Conservation (phyloP, 2,113 vertebrate species). For the Spermophilus dauricus region DNA sequence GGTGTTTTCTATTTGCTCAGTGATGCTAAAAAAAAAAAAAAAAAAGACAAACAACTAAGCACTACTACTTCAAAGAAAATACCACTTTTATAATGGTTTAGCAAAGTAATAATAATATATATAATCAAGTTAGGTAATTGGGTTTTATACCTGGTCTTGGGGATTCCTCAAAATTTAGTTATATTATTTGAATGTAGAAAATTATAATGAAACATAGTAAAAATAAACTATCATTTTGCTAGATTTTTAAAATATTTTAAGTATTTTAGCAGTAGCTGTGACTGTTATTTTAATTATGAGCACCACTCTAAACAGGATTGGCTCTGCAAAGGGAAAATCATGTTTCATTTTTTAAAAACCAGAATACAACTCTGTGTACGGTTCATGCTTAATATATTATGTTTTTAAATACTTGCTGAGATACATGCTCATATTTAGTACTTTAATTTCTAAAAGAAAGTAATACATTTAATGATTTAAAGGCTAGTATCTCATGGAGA, state of each 20-base stretch:
- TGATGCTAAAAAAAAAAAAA: slow-evolving; percentile 22
- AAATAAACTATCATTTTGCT: background rate
- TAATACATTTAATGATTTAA: background rate
- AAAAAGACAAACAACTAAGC: background rate
- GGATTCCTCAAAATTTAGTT: background rate
- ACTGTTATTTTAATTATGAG: slow-evolving; percentile 1
- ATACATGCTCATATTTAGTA: background rate
- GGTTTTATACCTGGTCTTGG: background rate
- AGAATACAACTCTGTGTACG: background rate
- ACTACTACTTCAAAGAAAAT: background rate
- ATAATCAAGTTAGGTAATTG: background rate
- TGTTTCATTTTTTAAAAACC: background rate
- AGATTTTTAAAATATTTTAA: background rate
- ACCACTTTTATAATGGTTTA: slow-evolving; percentile 40
- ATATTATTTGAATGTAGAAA: background rate
- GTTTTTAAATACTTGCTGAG: background rate
- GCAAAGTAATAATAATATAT: background rate
- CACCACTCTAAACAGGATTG: background rate
- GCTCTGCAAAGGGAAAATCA: background rate
- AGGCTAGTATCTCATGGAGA: background rate
- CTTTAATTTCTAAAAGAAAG: background rate
- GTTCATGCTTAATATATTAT: background rate
- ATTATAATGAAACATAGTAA: background rate
- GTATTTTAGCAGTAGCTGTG: background rate
- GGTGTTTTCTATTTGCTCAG: background rate